phyloP scores from a whole-genome alignment of 2,797 vertebrate species.

The Gallinago stenura region DNA sequence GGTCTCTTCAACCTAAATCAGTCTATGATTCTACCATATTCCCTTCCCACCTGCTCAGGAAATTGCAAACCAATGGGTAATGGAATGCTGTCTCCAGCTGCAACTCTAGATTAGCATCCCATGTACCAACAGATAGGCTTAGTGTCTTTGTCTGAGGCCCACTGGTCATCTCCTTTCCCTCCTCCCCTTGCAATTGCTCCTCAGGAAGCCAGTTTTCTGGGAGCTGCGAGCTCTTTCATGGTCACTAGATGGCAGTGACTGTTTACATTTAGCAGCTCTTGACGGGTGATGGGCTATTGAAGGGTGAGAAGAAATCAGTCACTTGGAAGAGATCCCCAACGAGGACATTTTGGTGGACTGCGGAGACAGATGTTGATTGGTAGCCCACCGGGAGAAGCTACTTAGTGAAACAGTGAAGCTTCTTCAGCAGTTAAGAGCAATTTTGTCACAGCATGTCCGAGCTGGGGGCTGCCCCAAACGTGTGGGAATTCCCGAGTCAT shows the following conservation, averaged over 20 bases:
- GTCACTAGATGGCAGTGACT: conserved; percentile 41
- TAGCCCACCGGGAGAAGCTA: neutral
- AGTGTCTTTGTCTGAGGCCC: neutral
- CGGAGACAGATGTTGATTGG: fast-evolving
- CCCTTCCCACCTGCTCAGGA: neutral
- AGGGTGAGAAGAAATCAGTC: too few species aligned
- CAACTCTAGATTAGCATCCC: neutral
- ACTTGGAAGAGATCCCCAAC: neutral
- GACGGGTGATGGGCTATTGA: fast-evolving
- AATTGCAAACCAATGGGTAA: fast-evolving
- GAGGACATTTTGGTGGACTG: neutral
- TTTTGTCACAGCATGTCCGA: fast-evolving
- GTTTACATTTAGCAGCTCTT: neutral
- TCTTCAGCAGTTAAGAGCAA: neutral
- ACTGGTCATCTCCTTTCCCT: neutral
- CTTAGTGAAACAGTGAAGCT: neutral
- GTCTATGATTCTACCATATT: neutral
- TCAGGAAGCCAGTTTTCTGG: neutral
- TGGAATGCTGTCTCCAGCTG: neutral
- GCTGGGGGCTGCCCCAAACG: neutral
- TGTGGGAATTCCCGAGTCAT: fast-evolving
- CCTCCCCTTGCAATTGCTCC: fast-evolving
- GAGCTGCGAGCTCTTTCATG: neutral
- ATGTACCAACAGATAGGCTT: fast-evolving
- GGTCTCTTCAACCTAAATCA: neutral